Evolutionary conservation across 2,113 vertebrate species (phyloP).

Genomic region (Sitta europaea): DNA sequence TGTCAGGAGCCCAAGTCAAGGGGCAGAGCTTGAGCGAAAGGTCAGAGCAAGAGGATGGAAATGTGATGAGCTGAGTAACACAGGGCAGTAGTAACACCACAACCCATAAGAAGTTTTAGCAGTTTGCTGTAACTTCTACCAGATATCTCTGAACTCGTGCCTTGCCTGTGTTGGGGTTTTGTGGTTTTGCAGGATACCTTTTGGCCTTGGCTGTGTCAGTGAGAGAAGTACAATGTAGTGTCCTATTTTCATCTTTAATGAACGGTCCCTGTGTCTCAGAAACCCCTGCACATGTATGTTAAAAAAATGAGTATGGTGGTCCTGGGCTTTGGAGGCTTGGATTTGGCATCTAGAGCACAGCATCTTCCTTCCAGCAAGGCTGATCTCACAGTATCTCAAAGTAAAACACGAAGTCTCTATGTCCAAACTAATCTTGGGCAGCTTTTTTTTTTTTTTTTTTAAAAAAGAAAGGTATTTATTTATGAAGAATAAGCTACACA

Average conservation of each 20-base stretch:
- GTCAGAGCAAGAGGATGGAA: not conserved
- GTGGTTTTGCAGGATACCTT: not conserved
- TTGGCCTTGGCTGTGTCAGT: not conserved
- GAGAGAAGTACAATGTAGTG: not conserved
- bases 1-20: not conserved
- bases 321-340: not conserved
- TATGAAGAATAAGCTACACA: conserved; percentile 19
- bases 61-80: not conserved
- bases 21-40: not conserved
- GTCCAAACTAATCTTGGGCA: not conserved
- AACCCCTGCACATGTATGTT: not conserved
- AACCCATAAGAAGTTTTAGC: not conserved
- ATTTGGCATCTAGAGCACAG: not conserved
- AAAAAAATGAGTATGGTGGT: not conserved
- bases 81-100: not conserved
- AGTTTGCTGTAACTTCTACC: not conserved
- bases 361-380: not conserved
- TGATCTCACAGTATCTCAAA: not conserved
- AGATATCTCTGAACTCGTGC: not conserved
- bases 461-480: not conserved
- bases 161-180: not conserved
- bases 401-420: not conserved
- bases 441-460: not conserved
- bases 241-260: not conserved
- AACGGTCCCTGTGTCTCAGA: not conserved